Conservation (phyloP, 2,888 invertebrate genomes). For the Matsumyia berberina region DNA sequence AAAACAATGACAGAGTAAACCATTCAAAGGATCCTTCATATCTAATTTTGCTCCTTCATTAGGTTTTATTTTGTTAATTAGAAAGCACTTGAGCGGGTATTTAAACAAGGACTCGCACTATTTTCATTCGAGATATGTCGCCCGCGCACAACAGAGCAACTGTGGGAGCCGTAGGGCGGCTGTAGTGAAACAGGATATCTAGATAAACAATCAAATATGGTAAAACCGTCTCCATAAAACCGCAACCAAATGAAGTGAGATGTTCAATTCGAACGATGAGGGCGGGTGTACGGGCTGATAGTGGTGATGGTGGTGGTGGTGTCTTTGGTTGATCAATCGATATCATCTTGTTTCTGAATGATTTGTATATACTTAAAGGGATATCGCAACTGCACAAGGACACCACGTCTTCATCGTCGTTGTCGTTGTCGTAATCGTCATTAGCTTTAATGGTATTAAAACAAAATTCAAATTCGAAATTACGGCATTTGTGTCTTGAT, state of each 20-base stretch:
- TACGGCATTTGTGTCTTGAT: neutral
- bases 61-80: slow-evolving; percentile 36
- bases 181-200: neutral
- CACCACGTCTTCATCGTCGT: neutral
- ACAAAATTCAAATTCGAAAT: slow-evolving; percentile 11
- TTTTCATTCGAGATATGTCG: neutral
- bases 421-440: slow-evolving; percentile 2
- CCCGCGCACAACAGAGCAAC: too few relatives aligned
- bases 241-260: slow-evolving; percentile 47
- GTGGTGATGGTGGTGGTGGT: slow-evolving; percentile 27
- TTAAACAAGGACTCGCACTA: slow-evolving; percentile 19
- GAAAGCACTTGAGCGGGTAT: slow-evolving; percentile 40
- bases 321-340: slow-evolving; percentile 44
- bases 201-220: slow-evolving; percentile 54
- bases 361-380: slow-evolving; percentile 35
- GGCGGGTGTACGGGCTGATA: too few relatives aligned
- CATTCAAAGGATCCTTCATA: slow-evolving; percentile 1
- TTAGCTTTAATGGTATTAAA: slow-evolving; percentile 24
- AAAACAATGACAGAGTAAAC: slow-evolving; percentile 17
- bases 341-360: slow-evolving; percentile 37
- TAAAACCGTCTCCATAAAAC: slow-evolving; percentile 39
- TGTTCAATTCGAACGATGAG: slow-evolving; percentile 33
- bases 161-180: too few relatives aligned
- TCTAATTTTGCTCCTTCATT: slow-evolving; percentile 42
- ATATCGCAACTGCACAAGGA: neutral